Evolutionary conservation across 2,888 invertebrate species (phyloP), one percentile per base, ranked within the genome.

Genomic region (Cheilosia soror): DNA sequence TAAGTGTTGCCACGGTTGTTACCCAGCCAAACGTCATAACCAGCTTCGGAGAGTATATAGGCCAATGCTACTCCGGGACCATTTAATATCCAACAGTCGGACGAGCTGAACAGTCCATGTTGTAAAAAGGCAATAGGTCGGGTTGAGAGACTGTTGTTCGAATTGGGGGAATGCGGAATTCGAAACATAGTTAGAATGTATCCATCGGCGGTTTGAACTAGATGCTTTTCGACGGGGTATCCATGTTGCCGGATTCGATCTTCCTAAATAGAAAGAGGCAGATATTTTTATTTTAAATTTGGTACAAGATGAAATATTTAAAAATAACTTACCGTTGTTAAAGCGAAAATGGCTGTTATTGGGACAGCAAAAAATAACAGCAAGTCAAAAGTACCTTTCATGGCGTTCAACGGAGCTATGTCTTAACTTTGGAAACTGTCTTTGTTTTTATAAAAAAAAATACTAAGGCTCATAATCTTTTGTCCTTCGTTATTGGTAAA

Each of bases 121-220:
- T 95, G 94, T 25, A 96, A 77, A 62, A 96, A 93, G 0, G 94
- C 94, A 7, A 91, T 89, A 0, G 91, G 91, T 88, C 89, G 6
- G 1, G 81, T 25, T 6, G 53, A 66, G 0, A 79, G 82, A 4
- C 4, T 27, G 11, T 84, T 25, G 5, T 6, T 6, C 7, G 78
- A 75, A 63, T 88, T 88, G 0, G 87, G 81, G 2, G 90, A 89
- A 44, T 88, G 87, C 0, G 97, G 96, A 88, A 98, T 97, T 80
- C 98, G 94, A 89, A 97, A 97, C 75, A 98, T 88, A 0, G 95
- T 95, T 58, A 98, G 92, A 60, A 97, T 93, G 90, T 96, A 98
- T 9, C 96, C 97, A 90, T 98, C 98, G 5, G 94, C 93, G 0
- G 98, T 98, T 60, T 93, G 91, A 0, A 96, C 93, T 0, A 93